Base-by-base conservation (phyloP, 2,888 invertebrate genomes). In the Hirtodrosophila alboralis region DNA sequence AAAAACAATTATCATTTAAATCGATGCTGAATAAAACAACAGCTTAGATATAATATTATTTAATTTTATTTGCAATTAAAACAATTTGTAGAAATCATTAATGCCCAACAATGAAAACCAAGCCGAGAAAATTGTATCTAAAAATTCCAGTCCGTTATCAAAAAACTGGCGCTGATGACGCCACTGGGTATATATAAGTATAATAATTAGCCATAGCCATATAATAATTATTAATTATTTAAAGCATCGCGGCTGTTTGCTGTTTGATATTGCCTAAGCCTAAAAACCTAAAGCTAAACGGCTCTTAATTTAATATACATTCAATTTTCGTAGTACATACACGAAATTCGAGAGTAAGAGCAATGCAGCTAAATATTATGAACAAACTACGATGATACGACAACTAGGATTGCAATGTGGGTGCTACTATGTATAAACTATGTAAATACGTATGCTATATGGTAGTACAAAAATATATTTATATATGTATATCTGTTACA, bases 71-170 rank as follows among this genome's bases (percentile, higher is more conserved):
- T 67, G 74, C 70, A 77, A 40, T 73, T 66, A 53, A 64, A 77
- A 79, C 72, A 72, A 43, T 69, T 52, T 45, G 33, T 67, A 61
- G 56, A 61, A 56, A 44, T 70, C 54, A 61, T 75, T 38, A 73
- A 79, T 73, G 77, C 70, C 84, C 74, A 78, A 78, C 78, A 78
- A 84, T 80, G 37, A 63, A 62, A 80, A 79, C 77, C 70, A 70
- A 76, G 80, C 80, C 63, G 43, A 51, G n/a, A 41, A 64, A 61
- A 66, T 54, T 37, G 51, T 56, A 27, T 53, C 57, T 66, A 66
- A 49, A 56, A 57, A 51, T 40, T 61, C 47, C 67, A 67, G 71
- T 75, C 41, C 53, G 48, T 33, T 54, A 65, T 31, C 10, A 27
- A 37, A 38, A 30, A 30, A 23, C 21, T n/a, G 13, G 18, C 33